Conservation (phyloP, 1,140 invertebrate genomes). For the Pachypeltis micranthus region DNA sequence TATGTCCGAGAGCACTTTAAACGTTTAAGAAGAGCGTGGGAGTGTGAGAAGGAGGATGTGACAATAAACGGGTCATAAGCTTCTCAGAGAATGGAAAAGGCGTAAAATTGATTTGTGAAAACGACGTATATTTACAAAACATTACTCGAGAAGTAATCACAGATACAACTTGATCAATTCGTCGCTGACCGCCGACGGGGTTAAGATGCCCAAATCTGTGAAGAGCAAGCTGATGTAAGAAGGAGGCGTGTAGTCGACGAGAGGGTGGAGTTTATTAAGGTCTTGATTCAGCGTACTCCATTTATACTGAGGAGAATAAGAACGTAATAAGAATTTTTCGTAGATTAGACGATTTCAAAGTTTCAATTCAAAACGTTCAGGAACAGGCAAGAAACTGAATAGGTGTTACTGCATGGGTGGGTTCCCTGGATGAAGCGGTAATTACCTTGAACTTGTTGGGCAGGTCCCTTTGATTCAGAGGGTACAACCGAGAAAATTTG, state of each 20-base stretch:
- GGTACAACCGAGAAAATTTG: constrained; percentile 89
- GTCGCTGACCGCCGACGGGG: constrained; percentile 91
- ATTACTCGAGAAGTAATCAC: constrained; percentile 39
- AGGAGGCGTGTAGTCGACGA: constrained; percentile 94
- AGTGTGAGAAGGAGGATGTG: too few species aligned
- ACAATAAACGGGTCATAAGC: too few species aligned
- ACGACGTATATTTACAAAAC: too few species aligned
- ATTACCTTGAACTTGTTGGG: constrained; percentile 69
- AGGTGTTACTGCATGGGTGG: too few species aligned
- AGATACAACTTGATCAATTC: constrained; percentile 94
- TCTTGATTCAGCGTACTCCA: constrained; percentile 46
- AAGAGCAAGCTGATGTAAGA: constrained; percentile 84
- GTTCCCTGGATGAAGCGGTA: too few species aligned
- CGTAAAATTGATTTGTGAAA: too few species aligned
- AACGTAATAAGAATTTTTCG: constrained; percentile 29
- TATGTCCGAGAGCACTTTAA: too few species aligned
- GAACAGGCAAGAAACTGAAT: too few species aligned
- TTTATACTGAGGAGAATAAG: constrained; percentile 48
- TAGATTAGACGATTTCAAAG: too few species aligned
- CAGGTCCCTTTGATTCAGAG: constrained; percentile 82
- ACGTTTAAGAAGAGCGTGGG: too few species aligned
- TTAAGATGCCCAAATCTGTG: constrained; percentile 89
- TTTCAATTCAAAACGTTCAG: too few species aligned
- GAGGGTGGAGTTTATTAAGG: constrained; percentile 62
- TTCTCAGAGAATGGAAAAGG: too few species aligned